Evolutionary conservation across 2,888 invertebrate genomes (phyloP), one percentile per base, ranked within the genome.

Genomic region (Nyleta sp.): DNA sequence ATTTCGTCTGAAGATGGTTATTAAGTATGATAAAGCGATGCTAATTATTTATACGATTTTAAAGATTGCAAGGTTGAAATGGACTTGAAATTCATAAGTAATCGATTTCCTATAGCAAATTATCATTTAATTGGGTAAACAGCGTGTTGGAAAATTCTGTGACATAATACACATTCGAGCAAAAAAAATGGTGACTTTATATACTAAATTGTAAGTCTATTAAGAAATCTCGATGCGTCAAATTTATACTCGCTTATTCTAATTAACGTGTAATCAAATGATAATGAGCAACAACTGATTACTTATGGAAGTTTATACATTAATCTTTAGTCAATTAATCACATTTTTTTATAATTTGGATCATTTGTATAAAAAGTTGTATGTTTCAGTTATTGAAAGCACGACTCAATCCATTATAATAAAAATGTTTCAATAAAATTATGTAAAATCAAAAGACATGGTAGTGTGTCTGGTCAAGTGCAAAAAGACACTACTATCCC

Each of bases 131-230:
- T 46, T 46, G 67, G 8, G 6, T 67, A 67, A 55, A 46, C 20
- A 67, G 15, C 13, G 35, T 28, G 48, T 40, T 50, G 68, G 68
- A 68, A 68, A 57, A 68, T 50, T 68, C 57, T 59, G 38, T 59
- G 57, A 59, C 57, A 68, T 57, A 57, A 68, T 68, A 28, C 67
- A 46, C n/a, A 46, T 46, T 35, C 40, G 2, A 50, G 28, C 50
- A 55, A 65, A 67, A 55, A 55, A 33, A 33, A 33, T 11, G 8
- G 33, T 8, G 33, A 11, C n/a, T 57, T 35, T 18, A 15, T 48
- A n/a, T 15, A 8, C 15, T 15, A 13, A 33, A 17, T 33, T 15
- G 59, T 31, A 2, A 8, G 17, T 15, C 31, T n/a, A 59, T 31
- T 31, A 28, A 44, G 31, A 20, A 31, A 18, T 24, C 35, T 31